Evolutionary conservation across 2,888 invertebrate species (phyloP).

Genomic region (Xanthostigma xanthostigma): DNA sequence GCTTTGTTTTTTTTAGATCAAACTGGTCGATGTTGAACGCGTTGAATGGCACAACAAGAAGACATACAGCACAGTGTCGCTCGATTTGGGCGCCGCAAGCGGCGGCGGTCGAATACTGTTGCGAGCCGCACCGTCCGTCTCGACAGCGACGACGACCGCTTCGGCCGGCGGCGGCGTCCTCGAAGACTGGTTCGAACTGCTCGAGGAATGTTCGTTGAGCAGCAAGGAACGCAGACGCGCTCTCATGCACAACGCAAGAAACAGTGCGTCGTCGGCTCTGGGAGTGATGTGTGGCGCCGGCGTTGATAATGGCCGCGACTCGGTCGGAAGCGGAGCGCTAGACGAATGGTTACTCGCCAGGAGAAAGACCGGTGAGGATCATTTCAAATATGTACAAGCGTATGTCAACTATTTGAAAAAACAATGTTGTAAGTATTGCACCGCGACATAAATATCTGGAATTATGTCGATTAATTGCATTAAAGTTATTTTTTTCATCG

Average conservation of each 20-base stretch:
- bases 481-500: too few relatives aligned
- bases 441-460: too few relatives aligned
- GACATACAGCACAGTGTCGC: slow-evolving; percentile 43
- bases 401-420: too few relatives aligned
- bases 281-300: slow-evolving; percentile 18
- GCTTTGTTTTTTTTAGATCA: slow-evolving; percentile 28
- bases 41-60: slow-evolving; percentile 51
- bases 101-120: slow-evolving; percentile 28
- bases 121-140: slow-evolving; percentile 21
- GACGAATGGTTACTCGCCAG: slow-evolving; percentile 38
- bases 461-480: too few relatives aligned
- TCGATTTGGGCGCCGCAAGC: slow-evolving; percentile 35
- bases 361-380: slow-evolving; percentile 28
- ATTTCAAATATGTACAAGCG: too few relatives aligned
- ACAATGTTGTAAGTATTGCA: too few relatives aligned
- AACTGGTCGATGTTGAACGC: slow-evolving; percentile 46
- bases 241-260: slow-evolving; percentile 30
- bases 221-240: slow-evolving; percentile 47
- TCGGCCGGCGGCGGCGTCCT: slow-evolving; percentile 32
- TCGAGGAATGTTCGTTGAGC: slow-evolving; percentile 47
- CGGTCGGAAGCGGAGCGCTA: slow-evolving; percentile 29
- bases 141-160: slow-evolving; percentile 10
- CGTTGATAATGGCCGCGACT: slow-evolving; percentile 23
- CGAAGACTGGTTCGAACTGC: slow-evolving; percentile 48
- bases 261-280: slow-evolving; percentile 25